Evolutionary conservation across 2,888 invertebrate genomes (phyloP).

Genomic region (Gibbula magus): DNA sequence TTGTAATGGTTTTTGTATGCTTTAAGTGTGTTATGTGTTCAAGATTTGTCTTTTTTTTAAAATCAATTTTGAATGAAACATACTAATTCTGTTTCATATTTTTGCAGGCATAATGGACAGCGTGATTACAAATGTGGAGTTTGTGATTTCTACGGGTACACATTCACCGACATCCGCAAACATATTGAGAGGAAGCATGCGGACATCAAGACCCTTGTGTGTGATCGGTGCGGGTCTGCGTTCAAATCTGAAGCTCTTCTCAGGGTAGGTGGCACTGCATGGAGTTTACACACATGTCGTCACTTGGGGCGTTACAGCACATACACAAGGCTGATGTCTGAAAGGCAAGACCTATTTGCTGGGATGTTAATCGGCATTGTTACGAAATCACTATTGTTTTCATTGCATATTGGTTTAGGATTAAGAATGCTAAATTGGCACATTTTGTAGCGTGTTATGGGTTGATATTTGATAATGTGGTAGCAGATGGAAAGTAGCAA

Average conservation of each 20-base stretch:
- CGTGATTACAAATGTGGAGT: slow-evolving; percentile 76
- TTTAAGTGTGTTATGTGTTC: too few relatives aligned
- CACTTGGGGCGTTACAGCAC: background rate
- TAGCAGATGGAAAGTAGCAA: background rate
- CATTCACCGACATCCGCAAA: slow-evolving; percentile 76
- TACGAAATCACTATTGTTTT: slow-evolving; percentile 11
- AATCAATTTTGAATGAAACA: too few relatives aligned
- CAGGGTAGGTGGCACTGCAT: slow-evolving; percentile 50
- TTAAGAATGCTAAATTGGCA: slow-evolving; percentile 4
- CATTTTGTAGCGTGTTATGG: background rate
- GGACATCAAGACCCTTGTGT: slow-evolving; percentile 67
- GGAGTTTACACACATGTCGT: background rate
- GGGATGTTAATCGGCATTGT: slow-evolving; percentile 15
- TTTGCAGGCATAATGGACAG: slow-evolving; percentile 74
- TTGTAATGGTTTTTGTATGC: too few relatives aligned
- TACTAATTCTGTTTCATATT: background rate
- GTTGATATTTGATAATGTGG: slow-evolving; percentile 1
- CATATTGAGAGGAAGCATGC: slow-evolving; percentile 75
- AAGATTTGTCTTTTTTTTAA: too few relatives aligned
- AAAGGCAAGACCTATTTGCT: background rate
- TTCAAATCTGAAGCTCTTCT: slow-evolving; percentile 65
- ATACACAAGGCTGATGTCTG: background rate
- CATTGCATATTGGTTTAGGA: slow-evolving; percentile 5
- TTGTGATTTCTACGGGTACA: slow-evolving; percentile 76
- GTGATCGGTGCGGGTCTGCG: slow-evolving; percentile 70